Base-by-base conservation (phyloP, 2,797 vertebrate genomes). In the Antrozous pallidus region DNA sequence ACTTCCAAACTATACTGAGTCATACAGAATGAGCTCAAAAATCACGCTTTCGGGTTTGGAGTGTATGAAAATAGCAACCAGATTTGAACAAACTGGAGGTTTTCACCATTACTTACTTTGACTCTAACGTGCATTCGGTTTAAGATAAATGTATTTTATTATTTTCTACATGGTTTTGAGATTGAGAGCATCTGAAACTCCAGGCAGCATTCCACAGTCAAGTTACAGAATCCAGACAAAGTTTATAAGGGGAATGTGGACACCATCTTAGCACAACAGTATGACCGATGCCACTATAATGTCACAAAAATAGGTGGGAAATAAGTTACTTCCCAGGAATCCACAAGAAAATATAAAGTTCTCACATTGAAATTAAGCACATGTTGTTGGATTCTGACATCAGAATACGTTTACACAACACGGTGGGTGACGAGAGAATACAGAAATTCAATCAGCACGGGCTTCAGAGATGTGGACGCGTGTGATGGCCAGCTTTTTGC, bases 241-340 rank as follows among this genome's bases (percentile, higher is more conserved):
- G 42, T 28, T 95, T 86, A n/a, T 82, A 91, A 86, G 81, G 45
- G 88, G 79, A 97, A 97, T 26, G 63, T 74, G 90, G 81, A 97
- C 69, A 92, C 88, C 90, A 91, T 77, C 85, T 92, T 90, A 94
- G 97, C 78, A 70, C 14, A 95, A 94, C 56, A 22, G 22, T 54
- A 85, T 31, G 71, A 95, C 83, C 1, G 51, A 75, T 2, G 0
- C 69, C 93, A 90, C 80, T 40, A 51, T 47, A 95, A 92, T 71
- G 26, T 77, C 96, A 96, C 94, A 80, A 94, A 97, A 98, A 96
- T 93, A 82, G 81, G 31, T 88, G 87, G 63, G 91, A 92, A 93
- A 89, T 75, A 65, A 92, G 85, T 87, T 93, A 96, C 93, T 61
- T 90, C 87, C 81, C 80, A 86, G 51, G 31, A 88, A 83, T 2